phyloP scores from a whole-genome alignment of 2,888 invertebrate species.

The Pachydiplax longipennis region DNA sequence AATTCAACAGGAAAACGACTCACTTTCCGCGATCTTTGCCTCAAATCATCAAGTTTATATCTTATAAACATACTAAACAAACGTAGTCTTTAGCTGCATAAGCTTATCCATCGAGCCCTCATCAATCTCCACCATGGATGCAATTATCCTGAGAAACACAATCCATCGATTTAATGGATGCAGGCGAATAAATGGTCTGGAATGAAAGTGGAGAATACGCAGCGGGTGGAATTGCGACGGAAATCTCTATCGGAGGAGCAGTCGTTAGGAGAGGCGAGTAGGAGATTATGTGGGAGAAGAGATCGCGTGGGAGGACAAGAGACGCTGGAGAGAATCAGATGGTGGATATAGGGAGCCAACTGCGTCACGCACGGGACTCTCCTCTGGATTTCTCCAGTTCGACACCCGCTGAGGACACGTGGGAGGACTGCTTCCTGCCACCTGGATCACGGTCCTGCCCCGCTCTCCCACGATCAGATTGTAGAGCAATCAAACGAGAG shows the following conservation, averaged over 20 bases:
- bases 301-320: constrained; percentile 26
- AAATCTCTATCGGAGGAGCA: neutral
- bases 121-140: too few relatives aligned
- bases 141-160: too few relatives aligned
- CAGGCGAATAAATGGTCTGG: neutral
- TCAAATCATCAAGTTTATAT: too few relatives aligned
- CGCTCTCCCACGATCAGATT: neutral
- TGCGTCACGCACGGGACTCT: constrained; percentile 8
- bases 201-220: neutral
- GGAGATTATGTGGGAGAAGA: neutral
- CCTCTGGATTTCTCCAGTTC: neutral
- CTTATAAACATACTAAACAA: too few relatives aligned
- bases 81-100: too few relatives aligned
- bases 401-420: constrained; percentile 38
- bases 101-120: too few relatives aligned
- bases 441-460: neutral
- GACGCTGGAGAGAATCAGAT: neutral
- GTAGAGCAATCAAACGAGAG: neutral
- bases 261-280: constrained; percentile 2
- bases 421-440: constrained; percentile 7
- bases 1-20: too few relatives aligned
- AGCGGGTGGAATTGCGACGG: neutral
- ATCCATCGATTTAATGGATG: too few relatives aligned
- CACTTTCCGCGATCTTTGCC: too few relatives aligned
- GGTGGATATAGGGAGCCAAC: neutral